Percentiles rank a stretch among this genome's conserved stretches.
phyloP scores from a whole-genome alignment of 2,888 invertebrate species.

The Laothoe populi region DNA sequence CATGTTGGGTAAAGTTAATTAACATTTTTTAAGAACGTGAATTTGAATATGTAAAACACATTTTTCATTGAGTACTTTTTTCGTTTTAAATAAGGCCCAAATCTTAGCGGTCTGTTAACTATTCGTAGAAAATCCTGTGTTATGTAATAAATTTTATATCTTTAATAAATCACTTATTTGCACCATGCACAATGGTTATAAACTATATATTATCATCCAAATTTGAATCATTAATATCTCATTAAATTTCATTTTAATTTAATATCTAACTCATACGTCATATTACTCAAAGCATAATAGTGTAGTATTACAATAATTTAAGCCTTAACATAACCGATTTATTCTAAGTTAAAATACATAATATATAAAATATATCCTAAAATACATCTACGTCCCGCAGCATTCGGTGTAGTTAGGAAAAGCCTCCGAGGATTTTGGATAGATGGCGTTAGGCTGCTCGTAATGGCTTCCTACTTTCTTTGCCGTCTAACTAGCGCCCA shows the following conservation, averaged over 20 bases:
- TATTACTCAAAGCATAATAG: background rate
- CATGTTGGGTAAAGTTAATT: too few species aligned
- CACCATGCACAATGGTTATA: too few species aligned
- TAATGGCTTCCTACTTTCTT: conserved; percentile 63
- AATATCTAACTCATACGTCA: background rate
- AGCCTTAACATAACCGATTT: background rate
- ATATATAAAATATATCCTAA: conserved; percentile 39
- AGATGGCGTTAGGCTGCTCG: conserved; percentile 79
- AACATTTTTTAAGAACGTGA: too few species aligned
- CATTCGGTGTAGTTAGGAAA: conserved; percentile 73
- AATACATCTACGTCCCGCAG: conserved; percentile 71
- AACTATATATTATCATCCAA: background rate
- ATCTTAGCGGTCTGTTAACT: too few species aligned
- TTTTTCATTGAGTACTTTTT: too few species aligned
- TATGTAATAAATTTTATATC: background rate
- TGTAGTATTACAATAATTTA: background rate
- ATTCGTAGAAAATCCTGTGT: background rate
- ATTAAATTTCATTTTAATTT: background rate
- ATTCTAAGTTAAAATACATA: conserved; percentile 23
- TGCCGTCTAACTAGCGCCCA: conserved; percentile 43
- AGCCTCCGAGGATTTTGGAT: conserved; percentile 81
- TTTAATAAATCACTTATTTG: too few species aligned
- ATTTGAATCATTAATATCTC: background rate
- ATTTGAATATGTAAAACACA: too few species aligned
- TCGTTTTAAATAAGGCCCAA: too few species aligned